These are phyloP conservation scores for Scomber japonicus DNA, from an alignment of 2,113 vertebrate species.

Conservation along the genomic window DNA sequence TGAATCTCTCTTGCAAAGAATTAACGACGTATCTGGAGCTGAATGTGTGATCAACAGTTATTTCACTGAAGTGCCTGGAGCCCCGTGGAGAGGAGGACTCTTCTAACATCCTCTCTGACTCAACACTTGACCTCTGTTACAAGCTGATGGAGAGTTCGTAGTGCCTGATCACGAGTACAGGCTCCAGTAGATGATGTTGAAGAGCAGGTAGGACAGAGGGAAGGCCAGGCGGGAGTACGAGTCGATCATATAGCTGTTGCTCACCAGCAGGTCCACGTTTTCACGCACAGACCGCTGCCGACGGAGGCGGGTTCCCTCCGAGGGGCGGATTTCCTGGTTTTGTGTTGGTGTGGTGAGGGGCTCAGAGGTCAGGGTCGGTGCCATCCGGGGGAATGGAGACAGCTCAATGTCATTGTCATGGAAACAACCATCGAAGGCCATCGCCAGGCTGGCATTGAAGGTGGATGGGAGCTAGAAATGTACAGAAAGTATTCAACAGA, in stretches of 20 bases:
- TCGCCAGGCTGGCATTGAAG: constrained; percentile 90
- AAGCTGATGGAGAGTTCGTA: neutral
- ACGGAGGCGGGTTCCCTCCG: constrained; percentile 78
- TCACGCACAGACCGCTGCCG: constrained; percentile 86
- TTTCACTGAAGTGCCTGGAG: neutral
- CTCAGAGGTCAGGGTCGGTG: constrained; percentile 60
- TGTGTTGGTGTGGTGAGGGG: constrained; percentile 48
- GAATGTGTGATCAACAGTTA: neutral
- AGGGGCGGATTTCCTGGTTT: constrained; percentile 59
- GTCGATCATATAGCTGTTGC: constrained; percentile 93
- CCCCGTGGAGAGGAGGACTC: neutral
- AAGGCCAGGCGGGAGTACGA: constrained; percentile 93
- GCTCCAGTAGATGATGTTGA: constrained; percentile 95
- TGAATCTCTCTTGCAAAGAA: neutral
- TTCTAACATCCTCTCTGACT: neutral
- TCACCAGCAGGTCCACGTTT: constrained; percentile 88
- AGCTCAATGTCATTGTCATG: constrained; percentile 87
- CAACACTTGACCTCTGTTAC: too few relatives aligned
- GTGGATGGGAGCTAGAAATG: constrained; percentile 86
- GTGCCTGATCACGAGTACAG: constrained; percentile 85
- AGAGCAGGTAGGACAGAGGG: constrained; percentile 91
- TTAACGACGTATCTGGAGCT: neutral
- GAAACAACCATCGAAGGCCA: constrained; percentile 94
- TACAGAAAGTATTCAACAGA: neutral
- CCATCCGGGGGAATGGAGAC: constrained; percentile 69